Evolutionary conservation across 2,113 vertebrate genomes (phyloP).

Genomic region (Picathartes gymnocephalus): DNA sequence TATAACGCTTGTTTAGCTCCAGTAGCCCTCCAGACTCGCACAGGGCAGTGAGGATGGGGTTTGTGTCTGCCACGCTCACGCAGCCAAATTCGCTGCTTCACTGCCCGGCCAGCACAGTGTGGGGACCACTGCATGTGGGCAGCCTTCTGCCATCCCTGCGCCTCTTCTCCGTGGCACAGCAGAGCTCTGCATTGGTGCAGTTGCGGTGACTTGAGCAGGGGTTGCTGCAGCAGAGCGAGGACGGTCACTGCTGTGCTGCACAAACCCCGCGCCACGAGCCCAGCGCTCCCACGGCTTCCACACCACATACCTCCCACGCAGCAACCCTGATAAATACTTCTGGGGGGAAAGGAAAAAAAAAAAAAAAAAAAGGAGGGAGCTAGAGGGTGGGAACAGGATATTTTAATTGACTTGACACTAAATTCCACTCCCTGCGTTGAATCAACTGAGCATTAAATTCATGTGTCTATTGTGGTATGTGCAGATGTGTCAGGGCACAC

Average conservation of each 20-base stretch:
- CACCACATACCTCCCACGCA: slow-evolving; percentile 56
- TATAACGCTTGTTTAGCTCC: not conserved
- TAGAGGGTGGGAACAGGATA: slow-evolving; percentile 43
- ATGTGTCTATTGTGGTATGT: slow-evolving; percentile 54
- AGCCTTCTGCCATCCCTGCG: not conserved
- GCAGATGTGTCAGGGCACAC: slow-evolving; percentile 44
- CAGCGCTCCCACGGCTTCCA: slow-evolving; percentile 49
- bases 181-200: not conserved
- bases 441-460: slow-evolving; percentile 58
- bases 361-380: too few relatives aligned
- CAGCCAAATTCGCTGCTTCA: not conserved
- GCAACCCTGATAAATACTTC: slow-evolving; percentile 30
- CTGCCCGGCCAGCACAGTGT: not conserved
- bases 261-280: slow-evolving; percentile 42
- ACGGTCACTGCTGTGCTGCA: not conserved
- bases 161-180: not conserved
- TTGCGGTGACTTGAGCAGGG: not conserved
- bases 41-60: not conserved
- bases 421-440: slow-evolving; percentile 46
- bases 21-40: not conserved
- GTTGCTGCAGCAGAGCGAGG: not conserved
- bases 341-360: not conserved
- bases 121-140: not conserved
- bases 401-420: slow-evolving; percentile 61
- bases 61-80: fast-evolving